A percentile compares a stretch with the other conserved stretches of the same genome.
These are phyloP conservation scores for Galbula dea DNA, from an alignment of 2,113 vertebrate species.

Conservation along the genomic window DNA sequence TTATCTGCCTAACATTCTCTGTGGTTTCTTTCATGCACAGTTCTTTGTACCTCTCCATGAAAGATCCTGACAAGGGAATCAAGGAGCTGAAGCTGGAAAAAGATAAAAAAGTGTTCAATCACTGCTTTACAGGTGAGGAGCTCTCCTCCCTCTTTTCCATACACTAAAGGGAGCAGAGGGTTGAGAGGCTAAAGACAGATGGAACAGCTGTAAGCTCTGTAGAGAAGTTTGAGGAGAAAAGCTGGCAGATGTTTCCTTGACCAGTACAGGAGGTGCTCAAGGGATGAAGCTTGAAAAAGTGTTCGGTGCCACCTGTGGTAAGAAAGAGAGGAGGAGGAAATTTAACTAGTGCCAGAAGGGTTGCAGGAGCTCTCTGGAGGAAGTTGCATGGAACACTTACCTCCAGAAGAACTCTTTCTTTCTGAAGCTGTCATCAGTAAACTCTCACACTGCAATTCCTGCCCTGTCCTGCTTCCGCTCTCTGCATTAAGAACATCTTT, in stretches of 20 bases:
- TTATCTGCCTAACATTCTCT: neutral
- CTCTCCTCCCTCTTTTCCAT: neutral
- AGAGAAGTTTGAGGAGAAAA: neutral
- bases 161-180: neutral
- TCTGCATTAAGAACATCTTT: neutral
- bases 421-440: neutral
- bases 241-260: neutral
- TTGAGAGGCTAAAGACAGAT: neutral
- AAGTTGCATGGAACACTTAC: neutral
- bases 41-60: slow-evolving; percentile 86
- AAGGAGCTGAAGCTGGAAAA: slow-evolving; percentile 90
- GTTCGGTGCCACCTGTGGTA: neutral
- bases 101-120: slow-evolving; percentile 88
- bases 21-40: slow-evolving; percentile 66
- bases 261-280: neutral
- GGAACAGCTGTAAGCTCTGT: neutral
- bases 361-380: neutral
- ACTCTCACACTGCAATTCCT: neutral
- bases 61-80: slow-evolving; percentile 85
- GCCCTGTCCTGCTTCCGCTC: no score
- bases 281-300: neutral
- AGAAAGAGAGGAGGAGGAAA: neutral
- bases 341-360: neutral
- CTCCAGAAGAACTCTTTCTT: neutral
- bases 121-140: slow-evolving; percentile 91